Evolutionary conservation across 2,797 vertebrate species (phyloP).

Genomic region (Discoglossus pictus): DNA sequence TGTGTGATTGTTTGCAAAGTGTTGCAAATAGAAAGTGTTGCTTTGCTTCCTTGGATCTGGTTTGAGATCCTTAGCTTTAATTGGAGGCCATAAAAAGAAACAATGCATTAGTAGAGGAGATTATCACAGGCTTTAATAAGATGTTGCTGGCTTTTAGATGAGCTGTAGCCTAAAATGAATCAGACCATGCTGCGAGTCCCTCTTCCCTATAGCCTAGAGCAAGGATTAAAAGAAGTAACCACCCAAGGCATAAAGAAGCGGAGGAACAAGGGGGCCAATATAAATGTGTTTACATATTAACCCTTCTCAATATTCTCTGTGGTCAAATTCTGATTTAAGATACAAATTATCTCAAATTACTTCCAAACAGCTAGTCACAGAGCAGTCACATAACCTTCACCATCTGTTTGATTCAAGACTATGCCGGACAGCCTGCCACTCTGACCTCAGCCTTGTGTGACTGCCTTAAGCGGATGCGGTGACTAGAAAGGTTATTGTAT

Average conservation of each 20-base stretch:
- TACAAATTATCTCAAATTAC: constrained; percentile 99
- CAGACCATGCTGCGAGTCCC: constrained; percentile 67
- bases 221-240: constrained; percentile 88
- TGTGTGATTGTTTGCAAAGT: constrained; percentile 49
- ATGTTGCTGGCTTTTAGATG: constrained; percentile 72
- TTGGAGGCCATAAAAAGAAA: constrained; percentile 66
- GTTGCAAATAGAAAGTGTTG: constrained; percentile 39
- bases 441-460: constrained; percentile 77
- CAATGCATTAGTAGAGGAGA: constrained; percentile 70
- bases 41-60: constrained; percentile 51
- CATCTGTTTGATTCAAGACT: constrained; percentile 94
- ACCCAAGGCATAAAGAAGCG: constrained; percentile 60
- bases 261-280: constrained; percentile 75
- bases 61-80: constrained; percentile 53
- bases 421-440: constrained; percentile 80
- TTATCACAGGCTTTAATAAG: constrained; percentile 74
- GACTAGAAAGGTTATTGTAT: constrained; percentile 61
- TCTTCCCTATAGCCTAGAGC: constrained; percentile 83
- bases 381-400: constrained; percentile 97
- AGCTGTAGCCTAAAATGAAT: constrained; percentile 68
- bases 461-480: constrained; percentile 54
- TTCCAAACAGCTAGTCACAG: constrained; percentile 90
- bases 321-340: constrained; percentile 90
- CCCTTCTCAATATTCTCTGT: constrained; percentile 86
- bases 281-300: constrained; percentile 97